A percentile compares a stretch with the other conserved stretches of the same genome.
Evolutionary conservation across 2,888 invertebrate species (phyloP).

Genomic region (Melinopterus prodromus): DNA sequence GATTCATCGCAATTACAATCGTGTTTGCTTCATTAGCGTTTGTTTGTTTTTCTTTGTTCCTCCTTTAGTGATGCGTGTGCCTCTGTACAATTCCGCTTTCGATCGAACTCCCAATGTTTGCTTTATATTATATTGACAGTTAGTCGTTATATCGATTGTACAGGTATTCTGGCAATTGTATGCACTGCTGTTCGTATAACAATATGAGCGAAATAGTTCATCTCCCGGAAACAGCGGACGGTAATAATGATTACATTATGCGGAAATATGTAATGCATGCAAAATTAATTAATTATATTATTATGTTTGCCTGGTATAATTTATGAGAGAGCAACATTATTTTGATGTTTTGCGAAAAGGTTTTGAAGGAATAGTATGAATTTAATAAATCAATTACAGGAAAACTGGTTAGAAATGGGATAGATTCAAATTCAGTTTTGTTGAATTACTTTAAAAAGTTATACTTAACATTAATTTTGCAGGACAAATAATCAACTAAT

Average conservation of each 20-base stretch:
- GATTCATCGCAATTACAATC: slow-evolving; percentile 23
- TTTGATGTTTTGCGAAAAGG: too few relatives aligned
- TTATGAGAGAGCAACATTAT: too few relatives aligned
- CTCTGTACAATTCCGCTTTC: slow-evolving; percentile 11
- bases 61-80: slow-evolving; percentile 16
- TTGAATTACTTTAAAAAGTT: too few relatives aligned
- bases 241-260: not conserved
- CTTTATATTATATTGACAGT: slow-evolving; percentile 25
- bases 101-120: slow-evolving; percentile 15
- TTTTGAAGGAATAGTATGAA: too few relatives aligned
- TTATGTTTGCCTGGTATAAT: too few relatives aligned
- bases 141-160: slow-evolving; percentile 20
- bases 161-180: not conserved
- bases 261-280: too few relatives aligned
- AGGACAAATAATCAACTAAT: too few relatives aligned
- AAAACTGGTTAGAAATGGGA: too few relatives aligned
- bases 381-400: too few relatives aligned
- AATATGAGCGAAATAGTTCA: not conserved
- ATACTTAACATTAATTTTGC: too few relatives aligned
- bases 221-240: not conserved
- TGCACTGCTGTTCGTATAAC: not conserved
- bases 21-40: slow-evolving; percentile 24
- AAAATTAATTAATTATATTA: too few relatives aligned
- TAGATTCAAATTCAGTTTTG: too few relatives aligned
- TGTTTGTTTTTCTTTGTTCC: slow-evolving; percentile 21